Evolutionary conservation across 2,888 invertebrate genomes (phyloP), one percentile per base, ranked within the genome.

Genomic region (Drosophila affinis): DNA sequence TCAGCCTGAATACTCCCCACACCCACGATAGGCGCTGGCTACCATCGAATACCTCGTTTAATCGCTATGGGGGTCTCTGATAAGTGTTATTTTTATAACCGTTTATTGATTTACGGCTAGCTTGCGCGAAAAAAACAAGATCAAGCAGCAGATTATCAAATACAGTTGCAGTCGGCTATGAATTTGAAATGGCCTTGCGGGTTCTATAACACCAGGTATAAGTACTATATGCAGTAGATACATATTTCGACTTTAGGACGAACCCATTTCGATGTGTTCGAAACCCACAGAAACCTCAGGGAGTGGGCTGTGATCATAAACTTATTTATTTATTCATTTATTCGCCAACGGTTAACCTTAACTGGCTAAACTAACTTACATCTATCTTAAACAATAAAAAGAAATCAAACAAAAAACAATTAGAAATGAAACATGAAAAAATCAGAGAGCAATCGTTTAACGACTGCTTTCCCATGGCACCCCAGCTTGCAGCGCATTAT

Each of bases 281-380:
- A 79, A 81, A 87, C 88, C 81, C 81, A 65, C 88, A 88, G 62
- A 87, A 81, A 78, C 79, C 80, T 85, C 80, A 75, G 64, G 27
- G 44, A 45, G 24, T 49, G 3, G 27, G 59, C n/a, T 39, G 44
- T 9, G 34, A 49, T 62, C 79, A 62, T 79, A 80, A 27, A 27
- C 27, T 9, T 9, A 27, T n/a, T n/a, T n/a, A n/a, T n/a, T n/a
- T n/a, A n/a, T n/a, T n/a, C n/a, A n/a, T n/a, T n/a, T n/a, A n/a
- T n/a, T n/a, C n/a, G n/a, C n/a, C n/a, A n/a, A n/a, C n/a, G n/a
- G n/a, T n/a, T n/a, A n/a, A n/a, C n/a, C n/a, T n/a, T n/a, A n/a
- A n/a, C n/a, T n/a, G n/a, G n/a, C n/a, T n/a, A n/a, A n/a, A n/a
- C n/a, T n/a, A n/a, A n/a, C n/a, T n/a, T n/a, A n/a, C n/a, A n/a